A percentile compares a stretch with the other conserved stretches of the same genome.
These are phyloP conservation scores for Steinernema feltiae DNA, from an alignment of 1,140 invertebrate genomes.

Conservation along the genomic window DNA sequence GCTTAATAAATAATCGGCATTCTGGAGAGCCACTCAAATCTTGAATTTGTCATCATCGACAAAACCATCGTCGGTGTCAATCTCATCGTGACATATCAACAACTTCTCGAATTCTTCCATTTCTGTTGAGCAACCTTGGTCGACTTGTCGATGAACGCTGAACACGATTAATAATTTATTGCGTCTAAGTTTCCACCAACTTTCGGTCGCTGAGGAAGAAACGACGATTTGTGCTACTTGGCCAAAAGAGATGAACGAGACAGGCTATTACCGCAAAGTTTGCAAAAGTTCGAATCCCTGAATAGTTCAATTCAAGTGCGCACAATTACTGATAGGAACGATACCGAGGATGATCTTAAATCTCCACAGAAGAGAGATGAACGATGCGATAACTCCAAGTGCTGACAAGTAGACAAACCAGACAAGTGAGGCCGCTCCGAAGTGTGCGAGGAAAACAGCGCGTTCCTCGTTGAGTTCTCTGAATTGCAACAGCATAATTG, in stretches of 20 bases:
- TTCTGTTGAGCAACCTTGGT: slow-evolving; percentile 19
- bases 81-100: not conserved
- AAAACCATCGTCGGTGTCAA: not conserved
- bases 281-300: slow-evolving; percentile 85
- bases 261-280: slow-evolving; percentile 87
- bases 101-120: slow-evolving; percentile 26
- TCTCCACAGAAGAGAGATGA: slow-evolving; percentile 87
- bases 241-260: slow-evolving; percentile 87
- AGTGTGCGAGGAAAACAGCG: slow-evolving; percentile 84
- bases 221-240: slow-evolving; percentile 64
- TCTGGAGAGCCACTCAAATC: not conserved
- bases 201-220: slow-evolving; percentile 24
- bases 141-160: slow-evolving; percentile 22
- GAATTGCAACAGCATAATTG: not conserved
- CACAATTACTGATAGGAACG: not conserved
- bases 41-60: slow-evolving; percentile 1
- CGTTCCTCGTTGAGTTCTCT: slow-evolving; percentile 64
- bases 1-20: not conserved
- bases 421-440: slow-evolving; percentile 89
- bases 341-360: slow-evolving; percentile 83
- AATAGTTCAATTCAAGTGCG: slow-evolving; percentile 40
- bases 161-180: not conserved
- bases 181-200: slow-evolving; percentile 19
- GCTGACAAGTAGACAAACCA: slow-evolving; percentile 96
- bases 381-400: slow-evolving; percentile 81